Evolutionary conservation across 2,888 invertebrate genomes (phyloP).

Genomic region (Cistogaster globosa): DNA sequence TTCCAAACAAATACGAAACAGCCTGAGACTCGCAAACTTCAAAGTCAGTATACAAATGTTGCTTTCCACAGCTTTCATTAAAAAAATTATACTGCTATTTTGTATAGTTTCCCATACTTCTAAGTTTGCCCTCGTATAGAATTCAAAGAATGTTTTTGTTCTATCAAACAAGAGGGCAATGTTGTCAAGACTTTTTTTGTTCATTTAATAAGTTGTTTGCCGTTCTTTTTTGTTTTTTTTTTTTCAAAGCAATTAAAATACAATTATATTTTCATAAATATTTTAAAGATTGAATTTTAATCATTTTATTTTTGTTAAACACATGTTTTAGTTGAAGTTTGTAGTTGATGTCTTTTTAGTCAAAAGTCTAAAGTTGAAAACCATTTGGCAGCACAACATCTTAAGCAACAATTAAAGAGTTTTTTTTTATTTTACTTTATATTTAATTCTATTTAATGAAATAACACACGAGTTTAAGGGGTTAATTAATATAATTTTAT

Average conservation of each 20-base stretch:
- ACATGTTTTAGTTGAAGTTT: conserved; percentile 38
- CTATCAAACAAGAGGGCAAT: background rate
- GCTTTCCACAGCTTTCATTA: too few relatives aligned
- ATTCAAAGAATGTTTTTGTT: background rate
- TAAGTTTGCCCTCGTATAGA: background rate
- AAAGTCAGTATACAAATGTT: too few relatives aligned
- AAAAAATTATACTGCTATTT: too few relatives aligned
- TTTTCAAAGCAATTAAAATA: conserved; percentile 40
- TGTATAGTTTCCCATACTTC: background rate
- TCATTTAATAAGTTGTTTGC: background rate
- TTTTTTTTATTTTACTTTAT: too few relatives aligned
- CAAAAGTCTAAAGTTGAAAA: conserved; percentile 33
- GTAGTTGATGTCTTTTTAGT: conserved; percentile 27
- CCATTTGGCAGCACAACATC: conserved; percentile 16
- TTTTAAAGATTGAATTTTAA: conserved; percentile 1
- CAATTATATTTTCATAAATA: conserved; percentile 24
- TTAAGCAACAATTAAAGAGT: background rate
- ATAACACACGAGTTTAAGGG: background rate
- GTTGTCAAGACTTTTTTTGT: conserved; percentile 1
- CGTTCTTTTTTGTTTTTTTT: background rate
- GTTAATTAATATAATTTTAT: too few relatives aligned
- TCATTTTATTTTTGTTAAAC: conserved; percentile 8
- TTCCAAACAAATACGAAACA: too few relatives aligned
- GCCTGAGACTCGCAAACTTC: too few relatives aligned
- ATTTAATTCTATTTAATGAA: background rate